Evolutionary conservation across 2,888 invertebrate species (phyloP).

Genomic region (Ophion ellenae): DNA sequence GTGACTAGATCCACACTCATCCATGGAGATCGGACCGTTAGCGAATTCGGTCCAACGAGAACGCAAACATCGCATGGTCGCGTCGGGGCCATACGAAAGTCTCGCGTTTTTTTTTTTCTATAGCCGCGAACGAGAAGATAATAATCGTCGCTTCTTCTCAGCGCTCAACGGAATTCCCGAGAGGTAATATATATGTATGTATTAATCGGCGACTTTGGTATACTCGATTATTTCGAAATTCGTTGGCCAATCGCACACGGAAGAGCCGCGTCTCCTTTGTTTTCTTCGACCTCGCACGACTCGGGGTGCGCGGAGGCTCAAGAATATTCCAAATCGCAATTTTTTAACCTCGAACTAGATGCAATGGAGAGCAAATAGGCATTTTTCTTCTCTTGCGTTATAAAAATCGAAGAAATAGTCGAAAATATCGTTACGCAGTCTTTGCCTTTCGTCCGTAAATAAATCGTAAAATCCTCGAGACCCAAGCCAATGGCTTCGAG

Average conservation of each 20-base stretch:
- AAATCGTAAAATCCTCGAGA: constrained; percentile 63
- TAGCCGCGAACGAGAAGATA: not conserved
- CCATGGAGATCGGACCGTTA: constrained; percentile 87
- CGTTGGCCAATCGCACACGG: not conserved
- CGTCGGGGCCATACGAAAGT: not conserved
- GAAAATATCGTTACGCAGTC: constrained; percentile 5
- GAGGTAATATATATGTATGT: constrained; percentile 40
- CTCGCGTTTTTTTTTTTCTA: not conserved
- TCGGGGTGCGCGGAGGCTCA: not conserved
- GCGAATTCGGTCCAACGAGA: constrained; percentile 30
- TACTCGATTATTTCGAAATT: not conserved
- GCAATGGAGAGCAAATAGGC: not conserved
- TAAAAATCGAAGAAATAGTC: not conserved
- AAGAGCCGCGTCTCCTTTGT: constrained; percentile 20
- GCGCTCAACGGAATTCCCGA: not conserved
- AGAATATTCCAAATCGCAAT: not conserved
- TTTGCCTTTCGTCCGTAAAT: constrained; percentile 49
- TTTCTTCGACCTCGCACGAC: not conserved
- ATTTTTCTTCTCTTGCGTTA: not conserved
- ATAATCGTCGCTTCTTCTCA: not conserved
- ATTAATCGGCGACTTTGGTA: not conserved
- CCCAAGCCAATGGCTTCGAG: constrained; percentile 73
- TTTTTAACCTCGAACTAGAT: not conserved
- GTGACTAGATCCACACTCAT: constrained; percentile 93
- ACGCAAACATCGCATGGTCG: not conserved